phyloP scores from a whole-genome alignment of 2,113 vertebrate genomes.

The Solenodon paradoxus region DNA sequence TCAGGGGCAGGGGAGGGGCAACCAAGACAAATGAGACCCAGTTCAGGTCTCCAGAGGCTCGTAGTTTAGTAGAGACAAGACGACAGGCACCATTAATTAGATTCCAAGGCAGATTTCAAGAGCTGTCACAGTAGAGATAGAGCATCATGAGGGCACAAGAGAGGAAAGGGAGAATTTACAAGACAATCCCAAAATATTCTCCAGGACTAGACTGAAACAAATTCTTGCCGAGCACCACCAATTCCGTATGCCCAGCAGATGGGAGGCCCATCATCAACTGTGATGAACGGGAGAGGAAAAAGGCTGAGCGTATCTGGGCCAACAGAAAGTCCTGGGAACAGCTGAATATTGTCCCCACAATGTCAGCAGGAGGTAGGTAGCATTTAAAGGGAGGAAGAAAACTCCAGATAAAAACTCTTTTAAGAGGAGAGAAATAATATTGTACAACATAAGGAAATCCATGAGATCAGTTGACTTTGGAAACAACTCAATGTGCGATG shows the following conservation, averaged over 20 bases:
- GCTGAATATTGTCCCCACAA: background rate
- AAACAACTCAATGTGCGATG: background rate
- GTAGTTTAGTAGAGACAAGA: background rate
- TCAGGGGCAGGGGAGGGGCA: background rate
- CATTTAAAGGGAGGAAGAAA: background rate
- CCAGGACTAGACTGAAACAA: conserved; percentile 33
- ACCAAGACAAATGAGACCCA: background rate
- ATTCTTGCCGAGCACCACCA: conserved; percentile 50
- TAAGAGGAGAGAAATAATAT: background rate
- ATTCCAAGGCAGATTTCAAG: background rate
- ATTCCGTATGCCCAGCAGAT: conserved; percentile 58
- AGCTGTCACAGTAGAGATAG: background rate
- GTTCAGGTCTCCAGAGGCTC: conserved; percentile 3
- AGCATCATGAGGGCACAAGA: background rate
- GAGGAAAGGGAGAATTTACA: conserved; percentile 25
- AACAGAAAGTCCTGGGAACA: background rate
- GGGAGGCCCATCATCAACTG: background rate
- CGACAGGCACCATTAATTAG: background rate
- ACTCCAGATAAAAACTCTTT: background rate
- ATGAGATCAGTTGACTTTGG: background rate
- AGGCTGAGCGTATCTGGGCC: background rate
- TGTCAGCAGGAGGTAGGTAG: background rate
- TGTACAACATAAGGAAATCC: background rate
- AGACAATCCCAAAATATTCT: conserved; percentile 41
- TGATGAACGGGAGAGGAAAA: conserved; percentile 26